phyloP scores from a whole-genome alignment of 2,113 vertebrate genomes.

The Corythornis cristatus region DNA sequence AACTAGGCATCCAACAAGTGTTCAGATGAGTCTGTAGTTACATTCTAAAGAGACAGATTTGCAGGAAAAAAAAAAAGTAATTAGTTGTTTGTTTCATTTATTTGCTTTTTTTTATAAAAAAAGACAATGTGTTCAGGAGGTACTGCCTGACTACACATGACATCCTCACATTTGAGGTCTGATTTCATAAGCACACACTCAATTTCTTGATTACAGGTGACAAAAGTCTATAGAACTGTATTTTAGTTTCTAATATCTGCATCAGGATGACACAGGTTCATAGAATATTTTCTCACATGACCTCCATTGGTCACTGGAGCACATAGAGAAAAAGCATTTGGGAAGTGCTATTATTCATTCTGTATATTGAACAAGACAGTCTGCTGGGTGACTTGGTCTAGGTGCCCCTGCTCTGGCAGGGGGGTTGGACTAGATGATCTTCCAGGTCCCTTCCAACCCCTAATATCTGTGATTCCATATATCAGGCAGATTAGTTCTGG shows the following conservation, averaged over 20 bases:
- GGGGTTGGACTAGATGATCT: too few relatives aligned
- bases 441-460: too few relatives aligned
- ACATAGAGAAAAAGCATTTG: too few relatives aligned
- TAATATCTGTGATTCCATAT: too few relatives aligned
- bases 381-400: too few relatives aligned
- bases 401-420: too few relatives aligned
- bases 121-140: neutral
- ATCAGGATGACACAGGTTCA: neutral
- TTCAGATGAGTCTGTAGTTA: neutral
- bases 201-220: neutral
- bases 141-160: neutral
- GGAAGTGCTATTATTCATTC: too few relatives aligned
- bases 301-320: too few relatives aligned
- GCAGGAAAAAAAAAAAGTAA: neutral
- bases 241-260: neutral
- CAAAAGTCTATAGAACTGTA: neutral
- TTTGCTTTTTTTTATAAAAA: neutral
- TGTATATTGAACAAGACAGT: too few relatives aligned
- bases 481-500: too few relatives aligned
- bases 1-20: neutral
- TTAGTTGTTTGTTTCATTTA: neutral
- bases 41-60: neutral
- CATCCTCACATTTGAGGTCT: neutral
- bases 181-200: neutral
- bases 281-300: neutral